phyloP scores from a whole-genome alignment of 2,797 vertebrate genomes.

The Danio tinwini region DNA sequence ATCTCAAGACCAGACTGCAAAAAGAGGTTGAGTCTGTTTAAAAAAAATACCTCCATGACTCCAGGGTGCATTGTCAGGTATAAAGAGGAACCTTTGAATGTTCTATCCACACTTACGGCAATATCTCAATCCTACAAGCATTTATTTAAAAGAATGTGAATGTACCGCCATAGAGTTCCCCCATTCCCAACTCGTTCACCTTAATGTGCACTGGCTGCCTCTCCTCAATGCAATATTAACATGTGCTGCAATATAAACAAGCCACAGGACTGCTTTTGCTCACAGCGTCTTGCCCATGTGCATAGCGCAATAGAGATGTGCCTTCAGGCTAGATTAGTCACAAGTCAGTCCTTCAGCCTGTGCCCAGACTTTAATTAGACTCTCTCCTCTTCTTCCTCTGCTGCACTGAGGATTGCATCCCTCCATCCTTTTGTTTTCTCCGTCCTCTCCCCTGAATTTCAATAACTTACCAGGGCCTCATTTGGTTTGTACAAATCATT shows the following conservation, averaged over 20 bases:
- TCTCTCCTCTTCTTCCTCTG: conserved; percentile 30
- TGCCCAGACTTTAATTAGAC: conserved; percentile 56
- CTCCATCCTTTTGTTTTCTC: conserved; percentile 45
- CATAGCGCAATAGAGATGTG: conserved; percentile 45
- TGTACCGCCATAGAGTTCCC: background rate
- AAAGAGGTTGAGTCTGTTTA: background rate
- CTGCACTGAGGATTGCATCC: conserved; percentile 47
- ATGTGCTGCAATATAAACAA: conserved; percentile 43
- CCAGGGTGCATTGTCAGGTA: background rate
- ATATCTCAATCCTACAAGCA: background rate
- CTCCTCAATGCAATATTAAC: conserved; percentile 52
- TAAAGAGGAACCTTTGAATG: background rate
- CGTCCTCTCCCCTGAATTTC: conserved; percentile 38
- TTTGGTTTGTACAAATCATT: conserved; percentile 44
- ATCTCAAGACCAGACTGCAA: background rate
- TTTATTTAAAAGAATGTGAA: background rate
- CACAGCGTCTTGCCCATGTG: conserved; percentile 37
- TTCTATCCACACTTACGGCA: background rate
- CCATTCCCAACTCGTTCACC: background rate
- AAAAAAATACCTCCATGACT: background rate
- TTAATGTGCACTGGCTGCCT: conserved; percentile 26
- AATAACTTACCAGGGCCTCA: conserved; percentile 27
- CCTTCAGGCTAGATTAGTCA: conserved; percentile 57
- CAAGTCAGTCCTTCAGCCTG: conserved; percentile 50
- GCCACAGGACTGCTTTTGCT: conserved; percentile 40